Percentiles rank a stretch among this genome's conserved stretches.
These are phyloP conservation scores for Haliclona indistincta DNA, from an alignment of 37 sponge, comb jelly and placozoan genomes.

Conservation along the genomic window DNA sequence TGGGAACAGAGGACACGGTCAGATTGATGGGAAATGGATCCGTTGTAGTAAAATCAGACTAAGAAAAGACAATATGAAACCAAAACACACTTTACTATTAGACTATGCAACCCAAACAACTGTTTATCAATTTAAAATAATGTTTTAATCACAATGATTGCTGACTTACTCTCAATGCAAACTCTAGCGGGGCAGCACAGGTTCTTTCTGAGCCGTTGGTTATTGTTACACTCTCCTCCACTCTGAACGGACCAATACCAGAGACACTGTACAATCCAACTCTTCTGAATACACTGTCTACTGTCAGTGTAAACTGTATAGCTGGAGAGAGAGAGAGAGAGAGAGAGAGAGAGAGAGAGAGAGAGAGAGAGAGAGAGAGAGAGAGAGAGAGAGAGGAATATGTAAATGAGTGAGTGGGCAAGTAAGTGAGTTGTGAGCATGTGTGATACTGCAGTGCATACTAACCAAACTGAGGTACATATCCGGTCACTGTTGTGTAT, in stretches of 20 bases:
- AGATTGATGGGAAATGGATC: conserved; percentile 34
- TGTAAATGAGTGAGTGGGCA: background rate
- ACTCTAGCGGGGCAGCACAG: conserved; percentile 24
- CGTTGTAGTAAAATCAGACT: conserved; percentile 41
- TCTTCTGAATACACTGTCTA: conserved; percentile 7
- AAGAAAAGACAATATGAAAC: background rate
- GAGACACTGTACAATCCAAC: conserved; percentile 2
- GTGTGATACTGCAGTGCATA: conserved; percentile 1
- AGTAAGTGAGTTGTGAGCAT: background rate
- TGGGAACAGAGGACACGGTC: background rate
- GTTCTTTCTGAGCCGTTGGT: background rate
- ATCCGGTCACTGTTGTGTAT: conserved; percentile 9
- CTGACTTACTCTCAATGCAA: conserved; percentile 25
- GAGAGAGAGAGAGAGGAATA: background rate
- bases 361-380: background rate
- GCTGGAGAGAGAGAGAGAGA: conserved; percentile 1
- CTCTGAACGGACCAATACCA: background rate
- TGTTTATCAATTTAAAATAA: background rate
- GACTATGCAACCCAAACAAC: background rate
- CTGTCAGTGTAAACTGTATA: conserved; percentile 9
- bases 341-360: background rate
- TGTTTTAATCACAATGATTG: background rate
- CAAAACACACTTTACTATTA: background rate
- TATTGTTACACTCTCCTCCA: background rate
- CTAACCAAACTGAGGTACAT: conserved; percentile 42